Base-by-base conservation (phyloP, 2,888 invertebrate genomes). In the Zele albiditarsus region DNA sequence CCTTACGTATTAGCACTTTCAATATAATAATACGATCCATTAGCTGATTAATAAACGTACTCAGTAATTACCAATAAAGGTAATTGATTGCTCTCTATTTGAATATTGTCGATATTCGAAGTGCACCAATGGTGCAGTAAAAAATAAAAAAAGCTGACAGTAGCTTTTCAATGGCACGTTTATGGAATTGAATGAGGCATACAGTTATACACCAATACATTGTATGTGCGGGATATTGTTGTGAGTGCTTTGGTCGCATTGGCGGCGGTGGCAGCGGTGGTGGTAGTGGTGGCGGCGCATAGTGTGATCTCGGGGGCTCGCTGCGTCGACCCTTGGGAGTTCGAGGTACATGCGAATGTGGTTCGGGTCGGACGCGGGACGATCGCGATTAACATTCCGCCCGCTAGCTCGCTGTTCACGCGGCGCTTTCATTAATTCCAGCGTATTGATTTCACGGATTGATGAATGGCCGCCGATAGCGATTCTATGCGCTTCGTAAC, bases 371-470 rank as follows among this genome's bases (percentile, higher is more conserved):
- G 84, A 84, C 84, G 82, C 86, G 86, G 88, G 87, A 86, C 88
- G 86, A 88, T 88, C 89, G 87, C 89, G 89, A 89, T 89, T 89
- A 89, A 89, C 89, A 89, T 89, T 89, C 89, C 89, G 88, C 85
- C 87, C 88, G 87, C 87, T 88, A 85, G 88, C 88, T 86, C 86
- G 87, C 87, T 87, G 88, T 88, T 88, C 88, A 85, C 88, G 87
- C 88, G 88, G 87, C 87, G 89, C 89, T 89, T 89, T 89, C 89
- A 89, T 89, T 89, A 89, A 89, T 89, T 89, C 89, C 88, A 88
- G 87, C 87, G 89, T 89, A 89, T 89, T 89, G 89, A 89, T 89
- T 89, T 88, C 85, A 82, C 81, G 85, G 89, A 89, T 89, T 89
- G 89, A 89, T 89, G 89, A 89, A 89, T 89, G 89, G 89, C 88